Percentiles rank a stretch among this genome's conserved stretches.
These are phyloP conservation scores for Avahi laniger DNA, from an alignment of 2,797 vertebrate genomes.

Conservation along the genomic window DNA sequence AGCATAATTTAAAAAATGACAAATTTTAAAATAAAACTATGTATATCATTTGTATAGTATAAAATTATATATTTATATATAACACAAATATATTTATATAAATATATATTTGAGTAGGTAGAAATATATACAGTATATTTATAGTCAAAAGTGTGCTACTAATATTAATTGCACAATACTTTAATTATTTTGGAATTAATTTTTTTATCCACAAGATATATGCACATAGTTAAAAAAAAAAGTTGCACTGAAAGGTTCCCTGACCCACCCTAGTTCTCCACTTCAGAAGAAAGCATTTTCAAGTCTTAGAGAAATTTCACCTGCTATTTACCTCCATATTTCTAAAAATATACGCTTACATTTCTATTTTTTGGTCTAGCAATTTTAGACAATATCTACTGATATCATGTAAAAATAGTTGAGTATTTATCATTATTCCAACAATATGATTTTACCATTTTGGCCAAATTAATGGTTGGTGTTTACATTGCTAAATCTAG, in stretches of 20 bases:
- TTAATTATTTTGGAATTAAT: not conserved
- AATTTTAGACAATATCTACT: not conserved
- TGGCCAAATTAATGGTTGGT: not conserved
- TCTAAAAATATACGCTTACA: not conserved
- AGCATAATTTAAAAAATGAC: not conserved
- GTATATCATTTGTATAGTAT: not conserved
- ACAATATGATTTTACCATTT: not conserved
- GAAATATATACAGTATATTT: not conserved
- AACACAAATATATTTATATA: not conserved
- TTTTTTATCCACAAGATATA: not conserved
- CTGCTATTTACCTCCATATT: not conserved
- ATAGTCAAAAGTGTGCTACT: not conserved
- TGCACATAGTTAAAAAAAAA: not conserved
- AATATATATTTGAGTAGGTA: not conserved
- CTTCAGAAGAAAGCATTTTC: not conserved
- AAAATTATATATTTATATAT: not conserved
- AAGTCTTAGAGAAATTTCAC: not conserved
- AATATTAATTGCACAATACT: not conserved
- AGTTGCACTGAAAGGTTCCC: not conserved
- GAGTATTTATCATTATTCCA: not conserved
- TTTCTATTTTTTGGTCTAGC: not conserved
- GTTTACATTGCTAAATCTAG: not conserved
- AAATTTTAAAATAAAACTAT: not conserved
- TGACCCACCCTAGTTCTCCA: not conserved
- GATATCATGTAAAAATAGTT: not conserved